Evolutionary conservation across 2,888 invertebrate genomes (phyloP), one percentile per base, ranked within the genome.

Genomic region (Dynastes grantii): DNA sequence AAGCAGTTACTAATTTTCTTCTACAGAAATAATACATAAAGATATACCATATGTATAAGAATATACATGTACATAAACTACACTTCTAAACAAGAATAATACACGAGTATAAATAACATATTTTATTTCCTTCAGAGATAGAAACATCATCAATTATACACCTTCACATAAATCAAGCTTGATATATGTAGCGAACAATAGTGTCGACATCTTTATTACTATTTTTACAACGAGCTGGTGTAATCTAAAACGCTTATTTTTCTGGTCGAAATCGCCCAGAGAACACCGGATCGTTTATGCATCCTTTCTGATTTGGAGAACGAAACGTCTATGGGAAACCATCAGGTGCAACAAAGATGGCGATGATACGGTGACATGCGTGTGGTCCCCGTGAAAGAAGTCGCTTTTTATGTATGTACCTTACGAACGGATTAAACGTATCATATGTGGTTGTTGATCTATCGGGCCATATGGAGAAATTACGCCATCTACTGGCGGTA

Each of bases 231-330:
- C 65, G n/a, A 2, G 16, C 40, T 40, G 40, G 45, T 40, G 65
- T 67, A 67, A 67, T 67, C 22, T 22, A 29, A 67, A 16, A 67
- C 65, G 65, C 45, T 22, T 45, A 67, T 67, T 67, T 67, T 67
- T 67, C 65, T 16, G 65, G 8, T 11, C 27, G 27, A 22, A 22
- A 22, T 61, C 61, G 22, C 61, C 61, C 22, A 27, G 8, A 61
- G 27, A 61, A 61, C 61, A 27, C 27, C 61, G 27, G 11, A 61
- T 61, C 61, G 61, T 61, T 61, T 61, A 61, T 61, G 4, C 22
- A 61, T 29, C 27, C 11, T 22, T 8, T 29, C 22, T 61, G 27
- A 27, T 27, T 11, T 22, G 27, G 22, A 29, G 29, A 27, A 61
- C 13, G 1, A 27, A 61, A 29, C 27, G 61, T 5, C 3, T 6